phyloP scores from a whole-genome alignment of 1,140 invertebrate species.

The Arion vulgaris region DNA sequence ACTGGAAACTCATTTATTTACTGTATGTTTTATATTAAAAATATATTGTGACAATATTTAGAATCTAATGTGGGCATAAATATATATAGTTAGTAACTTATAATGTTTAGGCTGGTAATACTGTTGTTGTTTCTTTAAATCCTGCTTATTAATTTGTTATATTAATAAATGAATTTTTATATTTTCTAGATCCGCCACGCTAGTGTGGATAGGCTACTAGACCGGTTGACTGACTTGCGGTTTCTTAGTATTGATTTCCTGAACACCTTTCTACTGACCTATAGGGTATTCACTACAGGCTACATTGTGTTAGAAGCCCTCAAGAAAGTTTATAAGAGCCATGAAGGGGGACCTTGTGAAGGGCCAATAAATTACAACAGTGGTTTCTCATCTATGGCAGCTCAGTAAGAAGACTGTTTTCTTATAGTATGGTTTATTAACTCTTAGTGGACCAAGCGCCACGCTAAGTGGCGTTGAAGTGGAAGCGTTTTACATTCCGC shows the following conservation, averaged over 20 bases:
- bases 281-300: conserved; percentile 92
- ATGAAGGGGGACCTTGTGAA: conserved; percentile 67
- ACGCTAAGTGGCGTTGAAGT: too few relatives aligned
- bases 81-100: too few relatives aligned
- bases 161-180: background rate
- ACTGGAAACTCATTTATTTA: too few relatives aligned
- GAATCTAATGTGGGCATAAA: too few relatives aligned
- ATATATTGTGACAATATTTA: too few relatives aligned
- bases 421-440: background rate
- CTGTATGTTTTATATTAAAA: too few relatives aligned
- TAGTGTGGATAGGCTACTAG: conserved; percentile 87
- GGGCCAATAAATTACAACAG: conserved; percentile 48
- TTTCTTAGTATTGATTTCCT: conserved; percentile 95
- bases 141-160: too few relatives aligned
- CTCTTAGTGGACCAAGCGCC: too few relatives aligned
- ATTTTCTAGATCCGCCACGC: conserved; percentile 87
- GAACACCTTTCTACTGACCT: conserved; percentile 95
- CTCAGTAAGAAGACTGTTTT: conserved; percentile 10
- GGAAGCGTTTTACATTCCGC: too few relatives aligned
- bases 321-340: conserved; percentile 84
- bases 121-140: too few relatives aligned
- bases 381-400: conserved; percentile 36
- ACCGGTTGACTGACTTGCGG: conserved; percentile 89
- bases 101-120: too few relatives aligned
- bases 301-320: conserved; percentile 90